Base-by-base conservation (phyloP, 2,888 invertebrate species). In the Eupeodes luniger region DNA sequence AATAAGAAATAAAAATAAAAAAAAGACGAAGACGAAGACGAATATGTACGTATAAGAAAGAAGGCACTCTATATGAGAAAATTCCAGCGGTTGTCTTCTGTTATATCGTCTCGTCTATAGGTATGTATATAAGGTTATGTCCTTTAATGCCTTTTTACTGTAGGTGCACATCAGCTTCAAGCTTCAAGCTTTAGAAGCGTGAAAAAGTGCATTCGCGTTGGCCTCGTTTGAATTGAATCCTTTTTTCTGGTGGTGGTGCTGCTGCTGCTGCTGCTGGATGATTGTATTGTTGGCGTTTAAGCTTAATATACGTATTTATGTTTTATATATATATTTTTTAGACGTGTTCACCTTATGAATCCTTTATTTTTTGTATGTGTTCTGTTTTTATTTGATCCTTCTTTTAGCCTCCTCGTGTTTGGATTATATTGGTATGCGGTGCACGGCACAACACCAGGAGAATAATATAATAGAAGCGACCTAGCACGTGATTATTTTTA, bases 191-290 rank as follows among this genome's bases (percentile, higher is more conserved):
- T 27, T 27, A 27, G 27, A 27, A 27, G 27, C 27, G 79, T 75
- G 79, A 75, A 86, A 66, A 83, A 79, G 86, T 86, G 85, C 85
- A 86, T 82, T 82, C 74, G 74, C 85, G 74, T 59, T 86, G 86
- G 83, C 86, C 83, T 86, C 83, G 62, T 86, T 86, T 75, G 44
- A 66, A 77, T 62, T 78, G 78, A 72, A 72, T 72, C 34, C 72
- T 59, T 83, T 86, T 79, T 47, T 0, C 16, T 57, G 19, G 6
- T 5, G 16, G 16, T 5, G 16, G 1, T 55, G 16, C 1, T 55
- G 7, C 9, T 61, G 51, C 9, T 61, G 51, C 49, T 53, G 51
- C 19, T 19, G 62, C 40, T 74, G 78, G 78, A 79, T 74, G 78
- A 79, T 82, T 86, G 78, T 82, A 62, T 59, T 69, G 74, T 79